Conservation (phyloP, 2,113 vertebrate species). For the Polypterus bichir region DNA sequence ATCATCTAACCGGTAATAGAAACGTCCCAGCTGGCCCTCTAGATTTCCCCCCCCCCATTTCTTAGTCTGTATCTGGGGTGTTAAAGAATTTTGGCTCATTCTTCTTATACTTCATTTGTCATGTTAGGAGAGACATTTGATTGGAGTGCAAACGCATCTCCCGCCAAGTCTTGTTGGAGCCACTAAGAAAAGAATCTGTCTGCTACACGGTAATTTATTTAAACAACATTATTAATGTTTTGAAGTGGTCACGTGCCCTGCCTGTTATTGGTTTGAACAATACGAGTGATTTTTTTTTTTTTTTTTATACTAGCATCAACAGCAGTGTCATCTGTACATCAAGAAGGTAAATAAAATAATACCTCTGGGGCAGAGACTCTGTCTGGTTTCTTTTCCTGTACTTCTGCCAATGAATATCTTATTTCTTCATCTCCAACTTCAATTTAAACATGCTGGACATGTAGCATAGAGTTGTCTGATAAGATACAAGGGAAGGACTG, state of each 20-base stretch:
- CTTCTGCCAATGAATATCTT: conserved; percentile 20
- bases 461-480: conserved; percentile 28
- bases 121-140: conserved; percentile 12
- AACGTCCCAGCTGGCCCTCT: too few species aligned
- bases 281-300: conserved; percentile 27
- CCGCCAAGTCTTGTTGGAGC: conserved; percentile 29
- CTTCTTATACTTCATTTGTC: conserved; percentile 34
- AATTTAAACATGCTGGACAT: conserved; percentile 27
- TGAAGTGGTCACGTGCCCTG: conserved; percentile 26
- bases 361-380: conserved; percentile 16
- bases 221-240: conserved; percentile 40
- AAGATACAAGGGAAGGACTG: conserved; percentile 21
- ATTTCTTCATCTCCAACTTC: conserved; percentile 29
- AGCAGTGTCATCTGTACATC: conserved; percentile 13
- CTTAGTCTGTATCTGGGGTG: background rate
- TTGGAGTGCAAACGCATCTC: conserved; percentile 22
- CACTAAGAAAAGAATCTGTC: conserved; percentile 38
- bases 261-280: conserved; percentile 27
- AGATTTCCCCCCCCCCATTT: too few species aligned
- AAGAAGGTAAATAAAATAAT: conserved; percentile 31
- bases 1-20: too few species aligned
- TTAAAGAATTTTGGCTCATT: conserved; percentile 19
- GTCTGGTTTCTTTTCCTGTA: conserved; percentile 36
- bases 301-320: too few species aligned
- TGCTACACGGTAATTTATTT: conserved; percentile 29